A percentile compares a stretch with the other conserved stretches of the same genome.
phyloP scores from a whole-genome alignment of 2,797 vertebrate species.

The Chanos chanos region DNA sequence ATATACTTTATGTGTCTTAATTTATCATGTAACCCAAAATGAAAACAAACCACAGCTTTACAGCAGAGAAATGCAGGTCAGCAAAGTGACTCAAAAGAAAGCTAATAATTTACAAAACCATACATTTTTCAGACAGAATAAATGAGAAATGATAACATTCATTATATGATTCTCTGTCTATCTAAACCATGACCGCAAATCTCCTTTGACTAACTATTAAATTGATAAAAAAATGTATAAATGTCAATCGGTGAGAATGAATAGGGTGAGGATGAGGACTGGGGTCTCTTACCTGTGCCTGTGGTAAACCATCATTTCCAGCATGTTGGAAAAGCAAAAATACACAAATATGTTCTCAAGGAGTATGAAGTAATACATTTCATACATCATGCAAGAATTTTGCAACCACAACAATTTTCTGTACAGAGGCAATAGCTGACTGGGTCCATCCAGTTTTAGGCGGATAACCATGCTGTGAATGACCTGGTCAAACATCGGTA shows the following conservation, averaged over 20 bases:
- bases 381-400: too few species aligned
- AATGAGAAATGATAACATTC: not conserved
- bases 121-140: not conserved
- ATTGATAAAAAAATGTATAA: not conserved
- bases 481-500: not conserved
- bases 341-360: conserved; percentile 50
- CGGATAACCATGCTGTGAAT: conserved; percentile 25
- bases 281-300: conserved; percentile 75
- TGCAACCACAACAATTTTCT: too few species aligned
- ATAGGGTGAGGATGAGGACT: conserved; percentile 28
- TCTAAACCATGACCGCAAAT: too few species aligned
- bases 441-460: too few species aligned
- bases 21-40: too few species aligned
- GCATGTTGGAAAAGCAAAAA: conserved; percentile 43
- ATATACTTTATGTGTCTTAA: too few species aligned
- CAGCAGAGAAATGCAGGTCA: not conserved
- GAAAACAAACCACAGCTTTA: too few species aligned
- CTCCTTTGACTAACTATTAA: too few species aligned
- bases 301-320: conserved; percentile 48
- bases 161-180: too few species aligned
- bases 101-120: too few species aligned
- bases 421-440: too few species aligned
- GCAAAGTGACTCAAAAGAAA: not conserved
- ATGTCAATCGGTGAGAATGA: not conserved
- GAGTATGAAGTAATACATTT: conserved; percentile 40